Evolutionary conservation across 35 echinoderm and acorn worm genomes (phyloP).

Genomic region (Anneissia japonica): DNA sequence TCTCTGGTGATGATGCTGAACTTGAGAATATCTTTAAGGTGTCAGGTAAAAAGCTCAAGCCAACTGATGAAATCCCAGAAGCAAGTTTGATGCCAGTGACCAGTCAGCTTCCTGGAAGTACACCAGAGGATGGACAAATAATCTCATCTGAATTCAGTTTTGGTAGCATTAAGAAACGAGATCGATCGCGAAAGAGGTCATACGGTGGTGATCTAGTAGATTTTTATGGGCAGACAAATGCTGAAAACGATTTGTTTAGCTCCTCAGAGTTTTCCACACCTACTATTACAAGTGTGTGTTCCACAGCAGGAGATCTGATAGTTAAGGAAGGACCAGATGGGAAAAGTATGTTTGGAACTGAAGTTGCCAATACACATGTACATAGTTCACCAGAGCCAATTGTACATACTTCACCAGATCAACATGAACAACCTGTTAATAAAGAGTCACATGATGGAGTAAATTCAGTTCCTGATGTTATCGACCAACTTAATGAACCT

Average conservation of each 20-base stretch:
- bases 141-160: neutral
- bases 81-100: conserved; percentile 57
- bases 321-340: neutral
- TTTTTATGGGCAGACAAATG: neutral
- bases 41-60: conserved; percentile 83
- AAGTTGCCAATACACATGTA: neutral
- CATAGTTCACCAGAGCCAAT: neutral
- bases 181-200: neutral
- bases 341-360: neutral
- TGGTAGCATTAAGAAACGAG: neutral
- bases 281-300: neutral
- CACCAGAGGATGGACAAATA: neutral
- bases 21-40: conserved; percentile 79
- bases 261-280: neutral
- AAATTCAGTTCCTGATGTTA: neutral
- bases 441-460: neutral
- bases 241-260: neutral
- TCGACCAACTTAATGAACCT: neutral
- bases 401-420: no score
- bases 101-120: neutral
- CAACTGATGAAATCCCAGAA: conserved; percentile 79
- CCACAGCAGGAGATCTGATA: neutral
- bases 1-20: conserved; percentile 85
- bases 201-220: neutral
- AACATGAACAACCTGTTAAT: neutral